Conservation (phyloP, 2,113 vertebrate genomes). For the Neodontobutis hainanensis region DNA sequence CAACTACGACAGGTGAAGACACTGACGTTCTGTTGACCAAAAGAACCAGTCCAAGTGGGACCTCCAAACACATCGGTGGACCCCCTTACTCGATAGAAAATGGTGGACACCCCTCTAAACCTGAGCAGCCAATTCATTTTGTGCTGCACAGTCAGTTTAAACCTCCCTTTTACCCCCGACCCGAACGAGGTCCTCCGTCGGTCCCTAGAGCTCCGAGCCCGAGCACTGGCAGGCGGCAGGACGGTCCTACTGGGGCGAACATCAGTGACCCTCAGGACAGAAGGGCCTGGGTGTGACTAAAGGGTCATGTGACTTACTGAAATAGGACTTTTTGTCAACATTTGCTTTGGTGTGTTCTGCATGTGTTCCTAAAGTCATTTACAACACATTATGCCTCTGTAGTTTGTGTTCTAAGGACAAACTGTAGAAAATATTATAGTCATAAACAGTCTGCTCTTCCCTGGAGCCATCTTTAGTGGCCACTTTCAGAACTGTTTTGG, state of each 20-base stretch:
- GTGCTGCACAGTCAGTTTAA: constrained; percentile 34
- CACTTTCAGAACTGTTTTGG: too few species aligned
- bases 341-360: too few species aligned
- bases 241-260: constrained; percentile 31
- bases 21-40: not conserved
- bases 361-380: too few species aligned
- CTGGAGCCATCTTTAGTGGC: too few species aligned
- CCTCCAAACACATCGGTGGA: not conserved
- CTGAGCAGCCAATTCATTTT: not conserved
- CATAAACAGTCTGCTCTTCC: too few species aligned
- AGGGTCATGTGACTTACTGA: too few species aligned
- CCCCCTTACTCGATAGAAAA: not conserved
- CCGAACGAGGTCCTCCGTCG: constrained; percentile 9
- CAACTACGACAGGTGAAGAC: constrained; percentile 18
- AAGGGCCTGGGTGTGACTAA: constrained; percentile 83
- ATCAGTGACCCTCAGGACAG: constrained; percentile 61
- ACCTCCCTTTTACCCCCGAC: constrained; percentile 17
- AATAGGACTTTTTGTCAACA: too few species aligned
- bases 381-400: too few species aligned
- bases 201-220: constrained; percentile 17
- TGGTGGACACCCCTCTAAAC: not conserved
- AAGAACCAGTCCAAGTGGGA: constrained; percentile 7
- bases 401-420: too few species aligned
- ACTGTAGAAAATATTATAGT: too few species aligned
- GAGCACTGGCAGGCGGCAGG: constrained; percentile 16